Evolutionary conservation across 35 echinoderm and acorn worm species (phyloP).

Genomic region (Eucidaris tribuloides): DNA sequence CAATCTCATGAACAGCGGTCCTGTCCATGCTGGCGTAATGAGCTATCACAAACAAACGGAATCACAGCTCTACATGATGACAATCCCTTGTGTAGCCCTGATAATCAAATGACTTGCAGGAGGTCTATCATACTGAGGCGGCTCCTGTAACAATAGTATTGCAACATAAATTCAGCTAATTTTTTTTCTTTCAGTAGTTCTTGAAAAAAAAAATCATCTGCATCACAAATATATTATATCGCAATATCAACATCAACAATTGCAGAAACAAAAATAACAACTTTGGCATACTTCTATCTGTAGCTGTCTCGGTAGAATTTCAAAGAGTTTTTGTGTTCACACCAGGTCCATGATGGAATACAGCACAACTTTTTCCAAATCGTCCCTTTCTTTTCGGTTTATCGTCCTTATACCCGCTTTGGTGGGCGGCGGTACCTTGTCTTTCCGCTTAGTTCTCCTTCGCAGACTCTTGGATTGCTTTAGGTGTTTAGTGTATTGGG

Average conservation of each 20-base stretch:
- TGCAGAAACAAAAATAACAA: slow-evolving; percentile 14
- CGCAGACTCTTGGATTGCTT: slow-evolving; percentile 52
- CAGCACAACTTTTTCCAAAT: slow-evolving; percentile 94
- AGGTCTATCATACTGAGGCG: no score
- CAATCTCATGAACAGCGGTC: no score
- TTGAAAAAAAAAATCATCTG: no score
- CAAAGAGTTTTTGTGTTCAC: neutral
- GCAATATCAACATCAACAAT: slow-evolving; percentile 4
- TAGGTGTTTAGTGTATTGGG: slow-evolving; percentile 68
- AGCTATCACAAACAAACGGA: no score
- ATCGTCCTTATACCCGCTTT: slow-evolving; percentile 36
- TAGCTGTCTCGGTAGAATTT: no score
- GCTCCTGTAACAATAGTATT: no score
- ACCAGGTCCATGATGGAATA: slow-evolving; percentile 26
- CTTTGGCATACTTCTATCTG: slow-evolving; percentile 7
- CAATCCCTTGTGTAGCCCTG: no score
- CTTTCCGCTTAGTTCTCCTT: slow-evolving; percentile 57
- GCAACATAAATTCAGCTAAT: no score
- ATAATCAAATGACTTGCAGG: no score
- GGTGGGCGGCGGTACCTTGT: slow-evolving; percentile 50
- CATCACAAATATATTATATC: slow-evolving; percentile 11
- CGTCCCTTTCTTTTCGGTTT: slow-evolving; percentile 55
- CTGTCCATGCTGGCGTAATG: no score
- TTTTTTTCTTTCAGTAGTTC: no score
- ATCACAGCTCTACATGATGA: no score